A percentile compares a stretch with the other conserved stretches of the same genome.
Evolutionary conservation across 2,888 invertebrate species (phyloP).

Genomic region (Leptinotarsa peninsularis): DNA sequence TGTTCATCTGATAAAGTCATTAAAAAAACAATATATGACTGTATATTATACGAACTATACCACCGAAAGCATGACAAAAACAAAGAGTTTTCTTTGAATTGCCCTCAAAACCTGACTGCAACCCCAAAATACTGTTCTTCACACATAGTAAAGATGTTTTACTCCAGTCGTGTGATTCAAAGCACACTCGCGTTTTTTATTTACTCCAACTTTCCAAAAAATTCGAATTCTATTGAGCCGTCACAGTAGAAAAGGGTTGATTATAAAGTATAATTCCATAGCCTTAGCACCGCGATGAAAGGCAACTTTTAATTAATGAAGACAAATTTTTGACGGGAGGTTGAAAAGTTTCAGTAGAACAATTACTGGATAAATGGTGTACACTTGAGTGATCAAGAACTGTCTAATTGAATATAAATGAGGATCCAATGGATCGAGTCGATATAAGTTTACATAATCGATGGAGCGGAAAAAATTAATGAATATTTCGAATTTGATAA

Average conservation of each 20-base stretch:
- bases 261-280: slow-evolving; percentile 32
- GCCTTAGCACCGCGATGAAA: neutral
- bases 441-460: neutral
- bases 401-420: slow-evolving; percentile 1
- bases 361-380: slow-evolving; percentile 12
- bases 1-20: no score
- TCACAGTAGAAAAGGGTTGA: slow-evolving; percentile 29
- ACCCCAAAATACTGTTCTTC: no score
- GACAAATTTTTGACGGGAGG: slow-evolving; percentile 27
- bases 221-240: slow-evolving; percentile 29
- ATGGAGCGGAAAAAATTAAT: neutral
- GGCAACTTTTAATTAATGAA: slow-evolving; percentile 36
- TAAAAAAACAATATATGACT: no score
- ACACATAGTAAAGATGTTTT: no score
- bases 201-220: neutral
- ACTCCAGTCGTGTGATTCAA: no score
- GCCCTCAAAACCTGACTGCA: no score
- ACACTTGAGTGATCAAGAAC: slow-evolving; percentile 10
- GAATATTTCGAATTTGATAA: no score
- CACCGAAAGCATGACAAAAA: no score
- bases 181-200: neutral
- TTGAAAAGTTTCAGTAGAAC: slow-evolving; percentile 28
- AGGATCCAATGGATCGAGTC: neutral
- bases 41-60: no score
- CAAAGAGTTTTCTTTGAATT: no score